Evolutionary conservation across 2,888 invertebrate genomes (phyloP), one percentile per base, ranked within the genome.

Genomic region (Brenthis ino): DNA sequence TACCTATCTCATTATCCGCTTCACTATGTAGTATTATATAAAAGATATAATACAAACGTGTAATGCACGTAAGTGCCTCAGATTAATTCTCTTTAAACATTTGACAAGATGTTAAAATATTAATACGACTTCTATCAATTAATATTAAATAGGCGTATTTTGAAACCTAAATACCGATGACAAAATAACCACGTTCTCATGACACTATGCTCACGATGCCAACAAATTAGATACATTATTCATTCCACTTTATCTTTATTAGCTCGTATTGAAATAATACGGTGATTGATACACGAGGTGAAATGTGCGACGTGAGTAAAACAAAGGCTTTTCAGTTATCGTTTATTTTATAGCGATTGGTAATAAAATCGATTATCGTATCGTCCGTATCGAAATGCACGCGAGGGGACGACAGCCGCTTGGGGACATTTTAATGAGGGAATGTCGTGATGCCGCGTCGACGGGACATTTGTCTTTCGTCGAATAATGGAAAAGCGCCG

Each of bases 351-450:
- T 87, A 82, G 82, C 85, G 81, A 85, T 84, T 81, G 79, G 82
- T 82, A 85, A 86, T 88, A 84, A 88, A 89, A 89, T 89, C 87
- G 88, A 89, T 89, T 88, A 88, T 85, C 72, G 75, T 70, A 74
- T 75, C 73, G 82, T 80, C 83, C 72, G 76, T 72, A 75, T 74
- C 73, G 83, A 80, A 84, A 81, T 77, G 77, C 74, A 70, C 75
- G 71, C 77, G 77, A 78, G 81, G 82, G 82, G 81, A 79, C 83
- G 79, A 80, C 82, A 73, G 76, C 75, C 82, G 82, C 81, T 81
- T 77, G 80, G 85, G 85, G 83, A 85, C 80, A 78, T 85, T 88
- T 86, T 88, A 88, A 89, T 87, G 88, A 91, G 86, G 81, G 85
- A 87, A 88, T 86, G 85, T 81, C 87, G 86, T 86, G 88, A 82